Base-by-base conservation (phyloP, 2,797 vertebrate genomes). In the Scleropages formosus region DNA sequence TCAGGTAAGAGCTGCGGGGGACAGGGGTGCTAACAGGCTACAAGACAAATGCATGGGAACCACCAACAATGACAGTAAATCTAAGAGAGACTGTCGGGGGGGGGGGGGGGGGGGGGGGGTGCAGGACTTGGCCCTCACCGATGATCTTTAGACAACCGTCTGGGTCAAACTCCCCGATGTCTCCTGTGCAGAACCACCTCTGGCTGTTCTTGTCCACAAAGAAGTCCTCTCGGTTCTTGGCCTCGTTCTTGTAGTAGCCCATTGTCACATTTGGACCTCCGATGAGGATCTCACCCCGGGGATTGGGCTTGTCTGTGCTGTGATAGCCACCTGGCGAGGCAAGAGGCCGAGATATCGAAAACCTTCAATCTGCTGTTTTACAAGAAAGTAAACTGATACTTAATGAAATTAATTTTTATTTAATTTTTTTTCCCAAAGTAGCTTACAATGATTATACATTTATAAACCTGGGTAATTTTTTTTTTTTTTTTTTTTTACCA, bases 61-160 rank as follows among this genome's bases (percentile, higher is more conserved):
- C 18, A 12, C 53, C 56, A 53, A 12, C 1, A 56, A 56, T 18
- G 2, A 56, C 2, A 11, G 12, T 2, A 56, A 18, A 18, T 56
- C 53, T 56, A 18, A 11, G 53, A 53, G 10, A 11, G 18, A 56
- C 53, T 53, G 18, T 3, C 18, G 4, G 18, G 61, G 59, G 67
- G 53, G 8, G 15, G 0, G 67, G 12, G 15, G 31, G 44, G 13
- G 47, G 39, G 31, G 31, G 39, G 6, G 39, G 39, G 2, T 39
- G 31, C 31, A 39, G 6, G 6, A 6, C 2, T n/a, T 79, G 68
- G 10, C 72, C 83, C 94, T 94, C 85, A 98, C 97, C 97, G 46
- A 98, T 97, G 68, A 98, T 96, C 88, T 97, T 95, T 63, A 98
- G 90, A 85, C 96, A 96, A 0, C 97, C 96, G 15, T 98, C 96